Base-by-base conservation (phyloP, 2,888 invertebrate species). In the Graphium colonna region DNA sequence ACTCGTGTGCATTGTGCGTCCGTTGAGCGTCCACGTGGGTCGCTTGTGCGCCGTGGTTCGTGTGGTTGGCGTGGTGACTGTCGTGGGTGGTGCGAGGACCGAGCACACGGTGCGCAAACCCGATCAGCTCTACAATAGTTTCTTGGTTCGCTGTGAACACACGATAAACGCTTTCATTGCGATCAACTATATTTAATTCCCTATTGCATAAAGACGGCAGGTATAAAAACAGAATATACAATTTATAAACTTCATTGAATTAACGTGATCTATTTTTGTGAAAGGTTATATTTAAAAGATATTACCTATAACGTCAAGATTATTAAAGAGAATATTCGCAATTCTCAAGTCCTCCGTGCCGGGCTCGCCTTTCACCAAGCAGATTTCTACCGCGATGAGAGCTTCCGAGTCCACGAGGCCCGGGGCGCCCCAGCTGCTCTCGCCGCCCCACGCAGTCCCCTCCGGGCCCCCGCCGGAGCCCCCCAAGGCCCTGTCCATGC, bases 291-390 rank as follows among this genome's bases (percentile, higher is more conserved):
- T 3, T 21, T 21, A 21, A 21, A 21, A 21, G 5, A 21, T 21
- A 21, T 89, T 72, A 95, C 96, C 97, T 60, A 98, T 98, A 51
- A 98, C 95, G 77, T 98, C 98, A 62, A 98, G 90, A 77, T 96
- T 98, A 74, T 98, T 98, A 72, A 98, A 98, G 64, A 97, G 93
- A 65, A 98, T 95, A 68, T 95, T 96, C 0, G 96, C 95, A 44
- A 97, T 93, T 64, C 95, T 93, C 41, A 91, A 67, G 31, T 91
- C 90, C 61, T 91, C 92, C 51, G 79, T 71, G n/a, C 82, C 89
- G 1, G 82, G 87, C 3, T 89, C 84, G 0, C 91, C 87, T 57
- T 77, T 75, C 1, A 90, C 83, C 31, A 88, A 66, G 59, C 82
- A 85, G 28, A 90, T 66, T 49, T 90, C 90, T 4, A 90, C 91